Percentiles rank a stretch among this genome's conserved stretches.
These are phyloP conservation scores for Pelusios castaneus DNA, from an alignment of 2,113 vertebrate genomes.

Conservation along the genomic window DNA sequence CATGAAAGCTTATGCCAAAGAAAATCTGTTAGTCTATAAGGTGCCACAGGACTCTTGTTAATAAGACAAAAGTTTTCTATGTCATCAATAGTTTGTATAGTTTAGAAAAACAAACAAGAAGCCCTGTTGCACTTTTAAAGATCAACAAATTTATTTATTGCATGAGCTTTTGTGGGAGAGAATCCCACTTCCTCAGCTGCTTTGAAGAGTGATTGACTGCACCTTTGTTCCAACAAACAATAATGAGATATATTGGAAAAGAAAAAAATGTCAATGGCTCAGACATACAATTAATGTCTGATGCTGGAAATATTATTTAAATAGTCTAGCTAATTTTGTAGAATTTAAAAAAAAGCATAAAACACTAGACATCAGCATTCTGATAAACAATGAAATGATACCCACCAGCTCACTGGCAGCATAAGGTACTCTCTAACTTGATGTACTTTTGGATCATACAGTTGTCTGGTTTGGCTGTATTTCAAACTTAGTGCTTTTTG, in stretches of 20 bases:
- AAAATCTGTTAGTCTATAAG: no score
- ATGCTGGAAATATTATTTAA: constrained; percentile 8
- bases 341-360: background rate
- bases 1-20: no score
- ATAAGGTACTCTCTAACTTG: accelerated
- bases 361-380: background rate
- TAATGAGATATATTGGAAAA: constrained; percentile 24
- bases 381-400: background rate
- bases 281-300: constrained; percentile 2
- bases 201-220: constrained; percentile 23
- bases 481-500: background rate
- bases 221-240: constrained; percentile 43
- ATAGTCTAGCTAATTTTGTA: constrained; percentile 4
- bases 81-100: background rate
- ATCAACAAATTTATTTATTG: no score
- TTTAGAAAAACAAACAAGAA: no score
- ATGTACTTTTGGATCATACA: background rate
- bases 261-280: background rate
- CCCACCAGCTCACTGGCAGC: background rate
- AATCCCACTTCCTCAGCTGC: no score
- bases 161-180: no score
- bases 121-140: no score
- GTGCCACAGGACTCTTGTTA: no score
- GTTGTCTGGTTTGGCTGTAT: background rate
- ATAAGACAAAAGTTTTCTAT: constrained; percentile 39